Base-by-base conservation (phyloP, 2,113 vertebrate genomes). In the Thunnus maccoyii region DNA sequence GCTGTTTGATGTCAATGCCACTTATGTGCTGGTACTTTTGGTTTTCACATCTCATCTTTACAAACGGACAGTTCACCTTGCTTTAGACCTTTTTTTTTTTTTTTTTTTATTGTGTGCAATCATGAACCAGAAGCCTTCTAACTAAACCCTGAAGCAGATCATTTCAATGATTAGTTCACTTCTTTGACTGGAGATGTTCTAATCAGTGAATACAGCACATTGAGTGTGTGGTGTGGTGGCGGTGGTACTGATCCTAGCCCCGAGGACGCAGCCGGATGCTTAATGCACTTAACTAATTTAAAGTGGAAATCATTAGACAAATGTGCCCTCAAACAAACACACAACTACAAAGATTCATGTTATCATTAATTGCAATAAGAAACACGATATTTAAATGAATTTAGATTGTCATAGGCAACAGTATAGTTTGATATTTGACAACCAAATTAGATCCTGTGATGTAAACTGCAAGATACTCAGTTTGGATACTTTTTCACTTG, bases 261-360 rank as follows among this genome's bases (percentile, higher is more conserved):
- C 68, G 6, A 58, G 22, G 73, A 60, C 48, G 22, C 71, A 71
- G 22, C 54, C 80, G 76, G 71, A 61, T 83, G 80, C 7, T 25
- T 79, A 76, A 72, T 83, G 54, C 27, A 62, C 48, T 76, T 71
- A 61, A 71, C 75, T 83, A 65, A 74, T 46, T 65, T 58, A 41
- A 61, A 79, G 20, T 62, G 18, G 54, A 71, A 62, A 71, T 75
- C 20, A 66, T 71, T 75, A 56, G 60, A 52, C 27, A 60, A 72
- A 66, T 72, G 16, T 30, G 47, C 25, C 57, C 20, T 65, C 54
- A 73, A 71, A 78, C 27, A 64, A 60, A 74, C 63, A 55, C 57
- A 74, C 27, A 54, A 41, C 32, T n/a, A 63, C 75, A 32, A 11
- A 54, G 11, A 48, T 11, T 27, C 20, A 52, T 51, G n/a, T 13